Evolutionary conservation across 2,888 invertebrate genomes (phyloP), one percentile per base, ranked within the genome.

Genomic region (Pyrgus malvae): DNA sequence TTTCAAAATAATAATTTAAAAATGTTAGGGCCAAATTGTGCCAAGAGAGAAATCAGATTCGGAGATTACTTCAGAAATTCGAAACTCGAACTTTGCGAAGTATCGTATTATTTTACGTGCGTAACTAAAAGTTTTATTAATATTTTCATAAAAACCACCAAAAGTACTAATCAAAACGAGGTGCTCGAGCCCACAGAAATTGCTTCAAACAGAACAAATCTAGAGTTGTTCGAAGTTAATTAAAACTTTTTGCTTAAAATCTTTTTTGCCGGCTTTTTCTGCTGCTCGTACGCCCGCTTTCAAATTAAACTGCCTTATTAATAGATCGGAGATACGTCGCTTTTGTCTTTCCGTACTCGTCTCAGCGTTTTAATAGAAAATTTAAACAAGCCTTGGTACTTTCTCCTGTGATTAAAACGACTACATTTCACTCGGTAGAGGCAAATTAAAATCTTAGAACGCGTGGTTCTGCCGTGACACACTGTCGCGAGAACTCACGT

Each of bases 301-400:
- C 72, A 80, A 88, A 87, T 87, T 80, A 88, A 86, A 81, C 78
- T 78, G 78, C 76, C 80, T 84, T 86, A 87, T 88, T 89, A 88
- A 89, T 87, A 87, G 87, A 88, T 89, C 72, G 79, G 66, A 85
- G 87, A 88, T 89, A 86, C 79, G 81, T 83, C 68, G 74, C 78
- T 78, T 53, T 84, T 82, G 83, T 85, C 78, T 82, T 74, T 69
- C 68, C 72, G 68, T 76, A 67, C 76, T 73, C 75, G 72, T 80
- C 79, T 82, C 80, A 71, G 69, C 69, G 73, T 72, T 76, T 88
- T 87, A 89, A 87, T 86, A 83, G 85, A 83, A 87, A 88, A 87
- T 86, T 85, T 75, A 83, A 85, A 83, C 84, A 80, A 72, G 75
- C 67, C 70, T 70, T 63, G 77, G 72, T 73, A 67, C 70, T 67